phyloP scores from a whole-genome alignment of 2,888 invertebrate genomes.

The Ophion ellenae region DNA sequence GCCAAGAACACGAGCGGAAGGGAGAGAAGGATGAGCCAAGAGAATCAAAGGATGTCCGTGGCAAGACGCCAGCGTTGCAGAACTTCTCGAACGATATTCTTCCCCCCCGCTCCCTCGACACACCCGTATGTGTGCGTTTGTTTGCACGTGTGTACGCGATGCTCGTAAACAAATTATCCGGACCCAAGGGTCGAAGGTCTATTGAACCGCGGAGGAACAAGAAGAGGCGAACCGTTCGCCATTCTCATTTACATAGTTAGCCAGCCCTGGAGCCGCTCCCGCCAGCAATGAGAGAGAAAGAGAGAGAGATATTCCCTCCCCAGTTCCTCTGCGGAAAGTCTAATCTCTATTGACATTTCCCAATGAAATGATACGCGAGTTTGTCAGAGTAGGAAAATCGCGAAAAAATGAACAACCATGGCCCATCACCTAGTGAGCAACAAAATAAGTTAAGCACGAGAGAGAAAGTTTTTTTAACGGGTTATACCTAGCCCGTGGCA shows the following conservation, averaged over 20 bases:
- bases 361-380: too few relatives aligned
- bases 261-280: constrained; percentile 79
- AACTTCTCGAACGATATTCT: constrained; percentile 36
- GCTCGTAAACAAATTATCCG: constrained; percentile 84
- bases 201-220: constrained; percentile 82
- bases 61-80: constrained; percentile 45
- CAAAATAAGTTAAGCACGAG: too few relatives aligned
- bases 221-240: constrained; percentile 79
- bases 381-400: too few relatives aligned
- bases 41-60: constrained; percentile 57
- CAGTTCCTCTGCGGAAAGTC: too few relatives aligned
- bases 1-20: constrained; percentile 40
- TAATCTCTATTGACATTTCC: too few relatives aligned
- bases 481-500: too few relatives aligned
- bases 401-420: too few relatives aligned
- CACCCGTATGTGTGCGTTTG: constrained; percentile 58
- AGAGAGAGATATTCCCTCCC: not conserved
- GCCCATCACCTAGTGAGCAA: too few relatives aligned
- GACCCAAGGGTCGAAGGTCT: constrained; percentile 84
- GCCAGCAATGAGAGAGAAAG: constrained; percentile 30
- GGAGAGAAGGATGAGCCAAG: constrained; percentile 33
- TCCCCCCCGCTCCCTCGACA: constrained; percentile 52
- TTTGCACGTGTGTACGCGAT: constrained; percentile 78
- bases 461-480: too few relatives aligned
- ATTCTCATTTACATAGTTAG: constrained; percentile 83